Evolutionary conservation across 2,797 vertebrate species (phyloP).

Genomic region (Tympanoctomys barrerae): DNA sequence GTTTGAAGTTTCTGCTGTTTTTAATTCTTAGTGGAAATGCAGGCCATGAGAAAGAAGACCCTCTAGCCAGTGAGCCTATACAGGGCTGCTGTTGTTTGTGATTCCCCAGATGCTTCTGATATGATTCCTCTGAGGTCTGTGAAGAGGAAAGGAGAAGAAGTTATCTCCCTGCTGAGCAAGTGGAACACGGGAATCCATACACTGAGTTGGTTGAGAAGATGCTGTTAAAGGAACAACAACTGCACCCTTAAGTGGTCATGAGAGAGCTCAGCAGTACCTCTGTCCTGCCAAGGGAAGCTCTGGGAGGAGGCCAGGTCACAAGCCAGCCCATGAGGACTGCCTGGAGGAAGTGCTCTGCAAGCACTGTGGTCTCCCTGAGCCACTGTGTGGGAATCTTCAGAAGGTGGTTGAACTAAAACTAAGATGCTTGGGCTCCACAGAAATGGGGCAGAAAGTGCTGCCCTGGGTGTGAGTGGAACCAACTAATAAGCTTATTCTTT

Average conservation of each 20-base stretch:
- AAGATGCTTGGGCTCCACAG: not conserved
- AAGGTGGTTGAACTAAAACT: constrained; percentile 8
- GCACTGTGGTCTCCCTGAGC: not conserved
- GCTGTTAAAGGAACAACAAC: constrained; percentile 41
- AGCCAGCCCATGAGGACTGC: not conserved
- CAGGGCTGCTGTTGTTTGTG: not conserved
- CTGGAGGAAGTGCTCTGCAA: not conserved
- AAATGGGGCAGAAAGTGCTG: not conserved
- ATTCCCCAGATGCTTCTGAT: constrained; percentile 25
- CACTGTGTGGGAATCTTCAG: not conserved
- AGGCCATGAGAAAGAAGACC: not conserved
- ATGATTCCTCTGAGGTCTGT: constrained; percentile 33
- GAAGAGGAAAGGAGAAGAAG: not conserved
- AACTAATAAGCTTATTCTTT: not conserved
- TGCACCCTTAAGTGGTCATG: constrained; percentile 17
- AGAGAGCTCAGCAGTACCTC: not conserved
- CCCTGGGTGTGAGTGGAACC: not conserved
- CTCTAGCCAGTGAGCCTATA: constrained; percentile 28
- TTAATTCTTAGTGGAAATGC: constrained; percentile 48
- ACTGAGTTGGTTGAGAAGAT: constrained; percentile 13
- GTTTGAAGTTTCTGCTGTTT: constrained; percentile 54
- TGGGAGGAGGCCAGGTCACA: not conserved
- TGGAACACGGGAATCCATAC: not conserved
- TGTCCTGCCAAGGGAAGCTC: not conserved
- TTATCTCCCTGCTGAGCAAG: not conserved